phyloP scores from a whole-genome alignment of 2,888 invertebrate species.

The Protophormia terraenovae region DNA sequence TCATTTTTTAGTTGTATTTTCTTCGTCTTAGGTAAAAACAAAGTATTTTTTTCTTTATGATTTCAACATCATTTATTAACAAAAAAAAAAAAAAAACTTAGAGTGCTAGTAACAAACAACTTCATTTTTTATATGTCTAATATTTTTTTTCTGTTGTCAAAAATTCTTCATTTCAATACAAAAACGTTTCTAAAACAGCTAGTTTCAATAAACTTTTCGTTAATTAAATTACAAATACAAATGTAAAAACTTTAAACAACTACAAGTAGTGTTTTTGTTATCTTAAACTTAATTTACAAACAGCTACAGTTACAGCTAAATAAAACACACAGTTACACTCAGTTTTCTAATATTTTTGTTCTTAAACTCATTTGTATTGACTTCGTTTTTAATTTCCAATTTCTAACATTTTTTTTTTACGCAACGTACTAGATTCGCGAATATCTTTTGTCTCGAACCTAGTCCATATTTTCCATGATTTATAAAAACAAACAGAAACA shows the following conservation, averaged over 20 bases:
- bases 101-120: slow-evolving; percentile 59
- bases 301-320: slow-evolving; percentile 21
- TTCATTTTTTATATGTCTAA: not conserved
- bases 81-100: too few relatives aligned
- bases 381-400: slow-evolving; percentile 21
- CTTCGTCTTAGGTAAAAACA: slow-evolving; percentile 10
- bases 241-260: slow-evolving; percentile 9
- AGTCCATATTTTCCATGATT: slow-evolving; percentile 69
- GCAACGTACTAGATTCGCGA: slow-evolving; percentile 71
- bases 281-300: not conserved
- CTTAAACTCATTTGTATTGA: slow-evolving; percentile 14
- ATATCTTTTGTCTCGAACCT: slow-evolving; percentile 72
- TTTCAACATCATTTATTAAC: slow-evolving; percentile 35
- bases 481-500: not conserved
- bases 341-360: slow-evolving; percentile 18
- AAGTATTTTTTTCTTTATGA: not conserved
- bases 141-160: not conserved
- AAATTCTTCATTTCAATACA: slow-evolving; percentile 17
- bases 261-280: slow-evolving; percentile 24
- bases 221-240: not conserved
- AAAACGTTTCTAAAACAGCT: slow-evolving; percentile 41
- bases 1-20: not conserved
- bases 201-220: slow-evolving; percentile 8
- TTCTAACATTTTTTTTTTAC: slow-evolving; percentile 30
- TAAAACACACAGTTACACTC: slow-evolving; percentile 34